Evolutionary conservation across 2,797 vertebrate species (phyloP).

Genomic region (Poecilia velifera): DNA sequence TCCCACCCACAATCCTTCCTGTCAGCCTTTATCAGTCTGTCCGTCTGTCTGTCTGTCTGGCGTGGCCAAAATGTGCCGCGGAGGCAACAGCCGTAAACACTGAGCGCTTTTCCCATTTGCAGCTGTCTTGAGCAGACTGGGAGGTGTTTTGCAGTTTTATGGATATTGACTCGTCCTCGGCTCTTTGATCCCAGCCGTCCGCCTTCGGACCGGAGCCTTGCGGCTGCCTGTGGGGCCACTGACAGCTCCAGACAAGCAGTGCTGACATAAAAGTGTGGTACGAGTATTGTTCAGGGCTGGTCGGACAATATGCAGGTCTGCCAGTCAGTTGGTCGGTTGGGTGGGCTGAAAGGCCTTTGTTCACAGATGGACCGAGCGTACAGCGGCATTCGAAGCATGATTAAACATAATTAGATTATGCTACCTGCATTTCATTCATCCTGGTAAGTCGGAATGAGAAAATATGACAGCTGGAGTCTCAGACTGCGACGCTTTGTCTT

Average conservation of each 20-base stretch:
- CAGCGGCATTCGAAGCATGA: conserved; percentile 22
- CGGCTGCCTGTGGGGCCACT: conserved; percentile 29
- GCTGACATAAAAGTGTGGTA: conserved; percentile 20
- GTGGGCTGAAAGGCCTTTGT: conserved; percentile 28
- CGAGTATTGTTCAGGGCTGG: conserved; percentile 8
- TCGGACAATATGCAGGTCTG: conserved; percentile 28
- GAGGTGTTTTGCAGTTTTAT: conserved; percentile 58
- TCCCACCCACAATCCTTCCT: conserved; percentile 6
- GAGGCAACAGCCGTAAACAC: conserved; percentile 50
- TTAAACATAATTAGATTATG: conserved; percentile 37
- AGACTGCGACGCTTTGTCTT: conserved; percentile 26
- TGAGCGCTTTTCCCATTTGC: conserved; percentile 49
- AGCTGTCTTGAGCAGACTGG: conserved; percentile 51
- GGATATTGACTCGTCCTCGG: conserved; percentile 61
- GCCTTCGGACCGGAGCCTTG: conserved; percentile 38
- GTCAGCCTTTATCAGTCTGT: conserved; percentile 19
- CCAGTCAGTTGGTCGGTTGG: conserved; percentile 18
- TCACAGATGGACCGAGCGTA: conserved; percentile 1
- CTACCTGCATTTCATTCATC: conserved; percentile 40
- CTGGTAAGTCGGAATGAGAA: conserved; percentile 31
- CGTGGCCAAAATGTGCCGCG: conserved; percentile 21
- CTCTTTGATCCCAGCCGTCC: conserved; percentile 56
- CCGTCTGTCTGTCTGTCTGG: conserved; percentile 9
- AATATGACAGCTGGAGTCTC: conserved; percentile 51
- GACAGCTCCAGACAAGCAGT: conserved; percentile 44